Percentiles rank a stretch among this genome's conserved stretches.
These are phyloP conservation scores for Manis pentadactyla DNA, from an alignment of 2,797 vertebrate species.

Conservation along the genomic window DNA sequence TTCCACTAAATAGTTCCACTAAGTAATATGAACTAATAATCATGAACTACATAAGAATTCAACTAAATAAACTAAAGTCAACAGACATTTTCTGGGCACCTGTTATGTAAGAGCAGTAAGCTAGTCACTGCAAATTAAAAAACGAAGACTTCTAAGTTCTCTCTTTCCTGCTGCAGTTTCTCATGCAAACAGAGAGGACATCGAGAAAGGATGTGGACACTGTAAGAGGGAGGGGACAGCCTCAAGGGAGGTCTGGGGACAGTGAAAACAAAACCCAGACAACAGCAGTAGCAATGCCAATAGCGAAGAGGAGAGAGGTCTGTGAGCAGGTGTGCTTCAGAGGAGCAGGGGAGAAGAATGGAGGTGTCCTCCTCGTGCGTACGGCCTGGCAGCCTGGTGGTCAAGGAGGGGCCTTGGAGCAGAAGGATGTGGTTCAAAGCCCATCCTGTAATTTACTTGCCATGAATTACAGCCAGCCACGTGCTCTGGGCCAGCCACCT, in stretches of 20 bases:
- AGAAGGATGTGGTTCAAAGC: background rate
- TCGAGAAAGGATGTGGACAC: background rate
- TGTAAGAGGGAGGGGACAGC: background rate
- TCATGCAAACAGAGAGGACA: background rate
- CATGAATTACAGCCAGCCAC: background rate
- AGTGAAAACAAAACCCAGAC: too few species aligned
- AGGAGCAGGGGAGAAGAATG: background rate
- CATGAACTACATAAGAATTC: background rate
- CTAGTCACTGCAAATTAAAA: background rate
- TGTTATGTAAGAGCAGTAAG: background rate
- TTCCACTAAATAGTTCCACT: background rate
- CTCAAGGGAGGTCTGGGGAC: background rate
- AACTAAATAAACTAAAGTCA: background rate
- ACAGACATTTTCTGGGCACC: background rate
- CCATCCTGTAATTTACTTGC: too few species aligned
- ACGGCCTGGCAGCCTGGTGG: background rate
- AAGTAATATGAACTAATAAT: background rate
- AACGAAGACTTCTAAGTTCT: background rate
- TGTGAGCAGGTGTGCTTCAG: background rate
- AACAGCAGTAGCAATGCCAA: accelerated
- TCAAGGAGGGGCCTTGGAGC: background rate
- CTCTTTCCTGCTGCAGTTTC: background rate
- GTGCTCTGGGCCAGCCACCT: background rate
- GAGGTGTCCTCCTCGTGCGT: accelerated
- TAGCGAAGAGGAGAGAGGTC: background rate